A percentile compares a stretch with the other conserved stretches of the same genome.
Evolutionary conservation across 1,140 invertebrate species (phyloP).

Genomic region (Drosophila elegans): DNA sequence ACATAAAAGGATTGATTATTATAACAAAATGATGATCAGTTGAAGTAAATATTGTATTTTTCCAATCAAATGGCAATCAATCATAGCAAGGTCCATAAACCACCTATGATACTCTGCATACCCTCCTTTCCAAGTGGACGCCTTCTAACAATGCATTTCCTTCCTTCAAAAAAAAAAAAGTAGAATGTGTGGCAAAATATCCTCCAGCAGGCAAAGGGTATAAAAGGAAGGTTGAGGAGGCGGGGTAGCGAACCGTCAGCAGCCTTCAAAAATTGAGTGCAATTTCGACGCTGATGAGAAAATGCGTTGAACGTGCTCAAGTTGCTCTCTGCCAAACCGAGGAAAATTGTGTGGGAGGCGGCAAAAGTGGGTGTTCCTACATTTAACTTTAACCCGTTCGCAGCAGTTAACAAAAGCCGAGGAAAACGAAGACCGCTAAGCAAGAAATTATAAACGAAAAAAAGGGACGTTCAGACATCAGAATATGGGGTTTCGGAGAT

Average conservation of each 20-base stretch:
- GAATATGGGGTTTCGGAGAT: not conserved
- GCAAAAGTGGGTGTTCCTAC: slow-evolving; percentile 14
- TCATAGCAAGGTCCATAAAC: not conserved
- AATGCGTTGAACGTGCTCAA: slow-evolving; percentile 84
- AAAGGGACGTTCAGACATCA: not conserved
- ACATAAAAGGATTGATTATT: too few species aligned
- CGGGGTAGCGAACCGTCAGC: slow-evolving; percentile 24
- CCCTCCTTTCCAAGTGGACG: slow-evolving; percentile 3
- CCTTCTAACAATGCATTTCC: slow-evolving; percentile 45
- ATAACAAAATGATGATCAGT: too few species aligned
- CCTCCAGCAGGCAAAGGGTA: slow-evolving; percentile 19
- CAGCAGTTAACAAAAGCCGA: slow-evolving; percentile 64
- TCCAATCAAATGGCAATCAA: slow-evolving; percentile 1
- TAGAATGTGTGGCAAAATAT: slow-evolving; percentile 22
- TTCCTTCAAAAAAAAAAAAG: slow-evolving; percentile 23
- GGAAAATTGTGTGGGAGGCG: slow-evolving; percentile 12
- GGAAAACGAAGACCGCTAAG: slow-evolving; percentile 27
- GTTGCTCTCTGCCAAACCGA: slow-evolving; percentile 57
- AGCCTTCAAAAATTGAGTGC: slow-evolving; percentile 83
- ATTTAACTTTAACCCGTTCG: slow-evolving; percentile 72
- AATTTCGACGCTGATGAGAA: slow-evolving; percentile 83
- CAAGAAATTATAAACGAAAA: slow-evolving; percentile 58
- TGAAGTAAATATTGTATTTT: not conserved
- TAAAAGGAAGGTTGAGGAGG: slow-evolving; percentile 29
- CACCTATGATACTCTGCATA: slow-evolving; percentile 9